Base-by-base conservation (phyloP, 2,113 vertebrate genomes). In the Ammodytes marinus region DNA sequence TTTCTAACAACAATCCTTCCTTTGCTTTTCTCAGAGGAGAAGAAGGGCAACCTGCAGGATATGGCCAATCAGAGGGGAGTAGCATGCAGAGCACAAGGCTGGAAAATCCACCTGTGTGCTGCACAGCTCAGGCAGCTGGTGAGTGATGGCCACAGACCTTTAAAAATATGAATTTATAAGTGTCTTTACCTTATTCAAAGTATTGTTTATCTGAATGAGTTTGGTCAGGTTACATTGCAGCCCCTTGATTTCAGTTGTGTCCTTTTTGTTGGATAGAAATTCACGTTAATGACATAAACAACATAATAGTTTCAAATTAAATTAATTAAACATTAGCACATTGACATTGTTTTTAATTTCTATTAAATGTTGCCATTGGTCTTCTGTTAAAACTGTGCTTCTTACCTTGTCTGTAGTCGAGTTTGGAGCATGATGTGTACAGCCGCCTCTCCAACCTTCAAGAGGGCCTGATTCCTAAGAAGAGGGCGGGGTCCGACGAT, bases 61-160 rank as follows among this genome's bases (percentile, higher is more conserved):
- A 97, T 99, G 92, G 98, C 98, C 87, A 99, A 96, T 82, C 98
- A 99, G 95, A 98, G 97, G 91, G 98, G 98, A 1, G 97, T 99
- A 8, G 97, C 96, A 6, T 99, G 98, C 82, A 95, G 98, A 75
- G 98, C 97, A 5, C 98, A 99, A 89, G 98, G 98, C 69, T 99
- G 98, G 98, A 99, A 99, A 85, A 97, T 99, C 49, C 98, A 99
- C 93, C 94, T 99, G 77, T 99, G 98, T 86, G 98, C 98, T 0
- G 97, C 98, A 8, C 98, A 99, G 88, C 96, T 99, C 15, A 94
- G 97, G 5, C 97, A 99, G 91, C 83, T 99, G 97, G 98, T 99
- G 93, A 95, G 97, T 95, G n/a, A 40, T 54, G 17, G 4, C 5
- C 4, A 10, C 43, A 12, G 17, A 47, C 63, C 40, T 46, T 55